A percentile compares a stretch with the other conserved stretches of the same genome.
These are phyloP conservation scores for Phymanthus crucifer DNA, from an alignment of 92 coral and sea anemone genomes.

Conservation along the genomic window DNA sequence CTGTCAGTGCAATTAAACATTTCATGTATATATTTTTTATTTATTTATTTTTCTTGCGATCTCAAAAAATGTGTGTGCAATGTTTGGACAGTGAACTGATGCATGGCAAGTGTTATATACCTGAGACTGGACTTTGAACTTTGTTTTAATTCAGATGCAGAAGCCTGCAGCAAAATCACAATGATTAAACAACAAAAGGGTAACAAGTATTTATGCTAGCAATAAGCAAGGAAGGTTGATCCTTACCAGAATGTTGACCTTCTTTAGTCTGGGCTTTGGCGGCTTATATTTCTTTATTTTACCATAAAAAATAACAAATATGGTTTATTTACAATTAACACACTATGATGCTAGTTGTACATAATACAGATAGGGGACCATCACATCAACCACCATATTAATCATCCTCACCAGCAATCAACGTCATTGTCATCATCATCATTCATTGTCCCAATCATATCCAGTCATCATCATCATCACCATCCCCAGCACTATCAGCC, in stretches of 20 bases:
- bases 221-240: not conserved
- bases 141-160: not conserved
- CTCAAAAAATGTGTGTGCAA: not conserved
- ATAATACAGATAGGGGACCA: too few relatives aligned
- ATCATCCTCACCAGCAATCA: not conserved
- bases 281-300: conserved; percentile 35
- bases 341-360: too few relatives aligned
- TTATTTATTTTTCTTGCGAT: too few relatives aligned
- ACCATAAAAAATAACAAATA: not conserved
- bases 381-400: not conserved
- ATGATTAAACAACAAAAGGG: not conserved
- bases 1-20: not conserved
- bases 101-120: not conserved
- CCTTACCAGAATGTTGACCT: not conserved
- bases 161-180: not conserved
- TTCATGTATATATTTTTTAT: not conserved
- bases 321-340: not conserved
- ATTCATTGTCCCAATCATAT: not conserved
- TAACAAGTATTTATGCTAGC: not conserved
- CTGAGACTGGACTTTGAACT: not conserved
- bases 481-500: too few relatives aligned
- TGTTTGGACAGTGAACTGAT: not conserved
- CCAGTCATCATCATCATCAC: not conserved
- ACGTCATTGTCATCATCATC: not conserved
- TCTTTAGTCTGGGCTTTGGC: conserved; percentile 52